phyloP scores from a whole-genome alignment of 2,113 vertebrate genomes.

The Gymnorhina tibicen region DNA sequence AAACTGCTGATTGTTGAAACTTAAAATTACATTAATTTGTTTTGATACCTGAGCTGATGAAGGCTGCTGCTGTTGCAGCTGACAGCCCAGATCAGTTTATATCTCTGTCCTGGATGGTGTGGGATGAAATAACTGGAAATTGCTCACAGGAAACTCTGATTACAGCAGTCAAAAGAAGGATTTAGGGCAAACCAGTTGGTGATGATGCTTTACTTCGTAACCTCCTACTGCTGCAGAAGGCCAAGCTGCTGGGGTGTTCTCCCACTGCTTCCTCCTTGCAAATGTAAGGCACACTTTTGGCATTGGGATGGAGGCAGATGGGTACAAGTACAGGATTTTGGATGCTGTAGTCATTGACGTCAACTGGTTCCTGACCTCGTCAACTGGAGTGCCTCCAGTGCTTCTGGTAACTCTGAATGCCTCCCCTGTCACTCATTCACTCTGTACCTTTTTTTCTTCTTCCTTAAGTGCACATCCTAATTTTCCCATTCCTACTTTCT shows the following conservation, averaged over 20 bases:
- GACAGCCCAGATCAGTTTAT: neutral
- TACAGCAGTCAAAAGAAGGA: neutral
- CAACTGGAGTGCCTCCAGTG: neutral
- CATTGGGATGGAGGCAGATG: neutral
- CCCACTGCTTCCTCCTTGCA: neutral
- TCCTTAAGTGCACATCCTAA: neutral
- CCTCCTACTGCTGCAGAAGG: neutral
- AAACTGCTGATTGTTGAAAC: slow-evolving; percentile 16
- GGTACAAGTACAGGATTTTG: neutral
- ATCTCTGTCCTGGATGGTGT: neutral
- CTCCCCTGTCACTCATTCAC: neutral
- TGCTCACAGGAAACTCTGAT: neutral
- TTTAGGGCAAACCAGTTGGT: neutral
- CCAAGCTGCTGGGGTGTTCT: neutral
- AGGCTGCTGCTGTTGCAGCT: neutral
- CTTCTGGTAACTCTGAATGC: neutral
- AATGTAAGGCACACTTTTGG: neutral
- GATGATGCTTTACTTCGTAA: neutral
- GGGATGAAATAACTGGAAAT: neutral
- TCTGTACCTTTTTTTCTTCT: too few species aligned
- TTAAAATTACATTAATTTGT: neutral
- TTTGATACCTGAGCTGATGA: slow-evolving; percentile 16
- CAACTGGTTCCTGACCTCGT: neutral
- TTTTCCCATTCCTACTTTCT: neutral
- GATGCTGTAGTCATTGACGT: neutral